phyloP scores from a whole-genome alignment of 1,140 invertebrate species.

The Pogonognathellus flavescens region DNA sequence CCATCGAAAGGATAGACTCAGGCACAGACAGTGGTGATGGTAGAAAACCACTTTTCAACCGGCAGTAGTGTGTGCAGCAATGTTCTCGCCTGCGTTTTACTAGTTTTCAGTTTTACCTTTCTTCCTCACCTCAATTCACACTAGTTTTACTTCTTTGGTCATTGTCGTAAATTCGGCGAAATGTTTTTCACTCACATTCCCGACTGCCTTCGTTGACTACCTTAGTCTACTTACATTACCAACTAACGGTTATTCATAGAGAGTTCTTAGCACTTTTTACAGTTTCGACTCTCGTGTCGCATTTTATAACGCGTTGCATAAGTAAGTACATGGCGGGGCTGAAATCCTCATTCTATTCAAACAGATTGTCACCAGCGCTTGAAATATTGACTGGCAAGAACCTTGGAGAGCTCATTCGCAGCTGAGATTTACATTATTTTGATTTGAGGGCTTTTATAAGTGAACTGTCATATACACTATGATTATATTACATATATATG shows the following conservation, averaged over 20 bases:
- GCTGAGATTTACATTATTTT: slow-evolving; percentile 39
- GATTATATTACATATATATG: neutral
- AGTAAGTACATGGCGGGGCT: slow-evolving; percentile 28
- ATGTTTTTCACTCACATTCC: slow-evolving; percentile 39
- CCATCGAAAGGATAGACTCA: neutral
- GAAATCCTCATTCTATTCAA: slow-evolving; percentile 32
- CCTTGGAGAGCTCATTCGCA: slow-evolving; percentile 35
- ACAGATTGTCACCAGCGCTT: slow-evolving; percentile 38
- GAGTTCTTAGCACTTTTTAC: slow-evolving; percentile 1
- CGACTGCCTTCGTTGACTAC: slow-evolving; percentile 16
- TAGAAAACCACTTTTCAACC: no score
- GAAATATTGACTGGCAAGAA: slow-evolving; percentile 44
- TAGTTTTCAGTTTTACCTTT: slow-evolving; percentile 46
- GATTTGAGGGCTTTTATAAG: slow-evolving; percentile 25
- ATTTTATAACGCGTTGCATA: slow-evolving; percentile 28
- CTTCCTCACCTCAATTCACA: slow-evolving; percentile 49
- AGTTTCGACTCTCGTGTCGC: neutral
- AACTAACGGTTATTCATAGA: slow-evolving; percentile 38
- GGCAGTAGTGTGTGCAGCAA: no score
- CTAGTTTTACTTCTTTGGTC: slow-evolving; percentile 46
- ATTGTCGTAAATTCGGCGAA: slow-evolving; percentile 47
- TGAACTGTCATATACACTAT: slow-evolving; percentile 6
- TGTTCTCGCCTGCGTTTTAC: neutral
- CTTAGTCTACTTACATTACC: slow-evolving; percentile 16
- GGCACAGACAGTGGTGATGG: no score